Evolutionary conservation across 1,140 invertebrate genomes (phyloP).

Genomic region (Tribolium castaneum): DNA sequence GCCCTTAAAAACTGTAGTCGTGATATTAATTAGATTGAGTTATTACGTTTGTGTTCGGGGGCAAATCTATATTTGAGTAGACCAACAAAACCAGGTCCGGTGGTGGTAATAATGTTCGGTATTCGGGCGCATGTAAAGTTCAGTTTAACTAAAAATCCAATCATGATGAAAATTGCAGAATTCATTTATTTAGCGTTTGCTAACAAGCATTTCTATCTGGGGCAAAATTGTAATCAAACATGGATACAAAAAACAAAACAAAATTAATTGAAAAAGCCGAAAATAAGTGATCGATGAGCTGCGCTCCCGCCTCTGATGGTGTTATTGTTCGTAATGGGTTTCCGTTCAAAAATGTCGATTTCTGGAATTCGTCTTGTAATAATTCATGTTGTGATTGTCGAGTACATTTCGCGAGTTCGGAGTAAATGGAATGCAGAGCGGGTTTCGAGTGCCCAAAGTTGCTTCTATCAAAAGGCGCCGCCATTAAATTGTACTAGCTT

Average conservation of each 20-base stretch:
- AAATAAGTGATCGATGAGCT: not conserved
- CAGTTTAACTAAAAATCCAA: not conserved
- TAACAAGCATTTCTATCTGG: not conserved
- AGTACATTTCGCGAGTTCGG: constrained; percentile 12
- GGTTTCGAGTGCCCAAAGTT: constrained; percentile 5
- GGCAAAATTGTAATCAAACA: not conserved
- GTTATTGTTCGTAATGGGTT: not conserved
- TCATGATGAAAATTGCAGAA: not conserved
- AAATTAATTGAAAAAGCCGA: not conserved
- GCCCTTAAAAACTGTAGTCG: too few species aligned
- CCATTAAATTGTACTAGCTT: constrained; percentile 21
- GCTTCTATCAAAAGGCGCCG: constrained; percentile 19
- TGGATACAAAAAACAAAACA: not conserved
- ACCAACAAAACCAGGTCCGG: too few species aligned
- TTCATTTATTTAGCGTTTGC: not conserved
- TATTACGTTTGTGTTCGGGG: too few species aligned
- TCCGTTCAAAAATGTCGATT: not conserved
- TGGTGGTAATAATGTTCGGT: not conserved
- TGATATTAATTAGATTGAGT: too few species aligned
- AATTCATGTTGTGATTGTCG: constrained; percentile 24
- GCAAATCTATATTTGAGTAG: not conserved
- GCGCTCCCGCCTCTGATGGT: not conserved
- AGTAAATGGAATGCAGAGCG: constrained; percentile 27
- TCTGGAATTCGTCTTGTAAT: not conserved
- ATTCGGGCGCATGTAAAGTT: not conserved